Evolutionary conservation across 2,113 vertebrate genomes (phyloP).

Genomic region (Sinosuthora webbiana): DNA sequence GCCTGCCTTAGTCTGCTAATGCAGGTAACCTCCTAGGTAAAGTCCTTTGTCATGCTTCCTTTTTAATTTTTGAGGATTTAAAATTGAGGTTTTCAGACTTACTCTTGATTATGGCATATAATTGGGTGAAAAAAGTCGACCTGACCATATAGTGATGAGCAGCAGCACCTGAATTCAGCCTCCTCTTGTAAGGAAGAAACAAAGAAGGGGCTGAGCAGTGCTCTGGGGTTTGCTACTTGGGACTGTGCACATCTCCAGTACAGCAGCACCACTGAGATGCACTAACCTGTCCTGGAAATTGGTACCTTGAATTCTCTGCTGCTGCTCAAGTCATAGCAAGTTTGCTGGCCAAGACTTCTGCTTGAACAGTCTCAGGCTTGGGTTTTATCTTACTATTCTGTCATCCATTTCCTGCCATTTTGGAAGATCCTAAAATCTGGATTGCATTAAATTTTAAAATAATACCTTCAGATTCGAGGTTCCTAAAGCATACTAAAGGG

Average conservation of each 20-base stretch:
- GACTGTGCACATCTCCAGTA: fast-evolving
- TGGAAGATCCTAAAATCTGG: not conserved
- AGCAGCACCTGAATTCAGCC: not conserved
- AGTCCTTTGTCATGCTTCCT: not conserved
- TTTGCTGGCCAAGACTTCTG: not conserved
- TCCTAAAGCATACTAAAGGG: not conserved
- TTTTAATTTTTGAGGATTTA: not conserved
- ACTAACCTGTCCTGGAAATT: not conserved
- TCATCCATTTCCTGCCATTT: not conserved
- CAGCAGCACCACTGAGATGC: not conserved
- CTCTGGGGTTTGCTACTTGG: not conserved
- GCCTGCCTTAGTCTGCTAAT: not conserved
- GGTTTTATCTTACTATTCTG: not conserved
- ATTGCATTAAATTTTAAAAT: not conserved
- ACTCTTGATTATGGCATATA: not conserved
- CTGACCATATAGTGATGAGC: not conserved
- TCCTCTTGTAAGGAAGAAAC: not conserved
- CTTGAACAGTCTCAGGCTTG: not conserved
- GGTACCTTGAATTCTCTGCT: not conserved
- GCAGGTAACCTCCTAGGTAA: not conserved
- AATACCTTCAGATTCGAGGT: not conserved
- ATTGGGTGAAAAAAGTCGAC: not conserved
- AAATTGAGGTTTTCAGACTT: not conserved
- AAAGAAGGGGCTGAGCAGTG: not conserved
- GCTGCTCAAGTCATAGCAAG: not conserved